These are phyloP conservation scores for Apotomis turbidana DNA, from an alignment of 2,888 invertebrate species.

Conservation along the genomic window DNA sequence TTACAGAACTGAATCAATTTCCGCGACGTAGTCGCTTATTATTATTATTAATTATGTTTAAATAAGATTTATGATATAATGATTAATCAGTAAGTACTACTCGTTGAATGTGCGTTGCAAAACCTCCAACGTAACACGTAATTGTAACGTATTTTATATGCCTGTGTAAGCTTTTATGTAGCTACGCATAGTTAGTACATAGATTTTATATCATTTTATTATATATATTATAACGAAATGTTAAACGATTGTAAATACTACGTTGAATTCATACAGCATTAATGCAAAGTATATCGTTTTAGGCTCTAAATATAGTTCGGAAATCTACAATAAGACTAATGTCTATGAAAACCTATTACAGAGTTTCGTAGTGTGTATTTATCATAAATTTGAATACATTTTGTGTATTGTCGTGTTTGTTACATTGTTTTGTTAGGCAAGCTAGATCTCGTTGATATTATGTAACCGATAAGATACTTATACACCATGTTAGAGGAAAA, in stretches of 20 bases:
- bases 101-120: constrained; percentile 12
- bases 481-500: constrained; percentile 24
- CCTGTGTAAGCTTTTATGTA: constrained; percentile 30
- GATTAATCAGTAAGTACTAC: constrained; percentile 8
- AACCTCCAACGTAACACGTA: constrained; percentile 9
- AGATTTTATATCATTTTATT: constrained; percentile 30
- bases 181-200: constrained; percentile 28
- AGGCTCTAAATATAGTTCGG: constrained; percentile 58
- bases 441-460: constrained; percentile 76
- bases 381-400: constrained; percentile 12
- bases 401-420: constrained; percentile 56
- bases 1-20: constrained; percentile 7
- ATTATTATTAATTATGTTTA: constrained; percentile 17
- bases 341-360: constrained; percentile 9
- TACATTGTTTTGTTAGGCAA: constrained; percentile 66
- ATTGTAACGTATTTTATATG: constrained; percentile 10
- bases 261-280: constrained; percentile 48
- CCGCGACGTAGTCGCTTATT: constrained; percentile 28
- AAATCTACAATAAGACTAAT: constrained; percentile 70
- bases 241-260: constrained; percentile 37
- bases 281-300: constrained; percentile 54
- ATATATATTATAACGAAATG: constrained; percentile 20
- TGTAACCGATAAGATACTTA: constrained; percentile 49
- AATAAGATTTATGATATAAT: constrained; percentile 5
- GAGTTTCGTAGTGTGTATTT: constrained; percentile 57